Evolutionary conservation across 2,113 vertebrate genomes (phyloP).

Genomic region (Amia ocellicauda): DNA sequence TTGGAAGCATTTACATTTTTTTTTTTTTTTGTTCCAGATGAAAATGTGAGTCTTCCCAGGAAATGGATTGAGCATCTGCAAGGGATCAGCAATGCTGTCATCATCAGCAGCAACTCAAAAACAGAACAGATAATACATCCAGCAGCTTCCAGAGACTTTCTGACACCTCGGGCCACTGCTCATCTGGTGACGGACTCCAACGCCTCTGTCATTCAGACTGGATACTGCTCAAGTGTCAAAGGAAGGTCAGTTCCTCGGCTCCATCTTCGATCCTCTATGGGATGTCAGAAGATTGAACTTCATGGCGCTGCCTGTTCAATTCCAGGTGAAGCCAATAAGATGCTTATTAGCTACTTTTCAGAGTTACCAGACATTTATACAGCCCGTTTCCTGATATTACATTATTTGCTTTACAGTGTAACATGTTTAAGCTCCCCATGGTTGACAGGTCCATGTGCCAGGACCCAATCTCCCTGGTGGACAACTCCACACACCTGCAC

Average conservation of each 20-base stretch:
- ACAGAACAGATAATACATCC: not conserved
- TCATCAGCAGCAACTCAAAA: slow-evolving; percentile 27
- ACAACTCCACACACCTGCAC: too few species aligned
- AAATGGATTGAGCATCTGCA: slow-evolving; percentile 46
- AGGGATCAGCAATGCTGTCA: slow-evolving; percentile 30
- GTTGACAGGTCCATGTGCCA: too few species aligned
- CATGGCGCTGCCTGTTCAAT: not conserved
- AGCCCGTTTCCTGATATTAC: too few species aligned
- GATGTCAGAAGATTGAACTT: not conserved
- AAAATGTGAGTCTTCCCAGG: slow-evolving; percentile 25
- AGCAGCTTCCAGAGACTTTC: slow-evolving; percentile 2
- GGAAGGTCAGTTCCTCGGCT: too few species aligned
- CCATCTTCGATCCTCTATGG: not conserved
- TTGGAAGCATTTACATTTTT: slow-evolving; percentile 7
- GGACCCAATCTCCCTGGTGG: too few species aligned
- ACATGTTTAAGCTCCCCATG: too few species aligned
- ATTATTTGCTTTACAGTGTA: too few species aligned
- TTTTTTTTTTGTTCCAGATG: slow-evolving; percentile 27
- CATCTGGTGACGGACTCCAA: not conserved
- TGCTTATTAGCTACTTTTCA: too few species aligned
- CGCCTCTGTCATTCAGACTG: too few species aligned
- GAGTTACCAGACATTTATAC: too few species aligned
- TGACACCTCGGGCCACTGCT: not conserved
- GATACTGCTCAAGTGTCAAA: too few species aligned
- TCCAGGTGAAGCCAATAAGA: too few species aligned